Base-by-base conservation (phyloP, 2,888 invertebrate species). In the Hermaeophaga mercurialis region DNA sequence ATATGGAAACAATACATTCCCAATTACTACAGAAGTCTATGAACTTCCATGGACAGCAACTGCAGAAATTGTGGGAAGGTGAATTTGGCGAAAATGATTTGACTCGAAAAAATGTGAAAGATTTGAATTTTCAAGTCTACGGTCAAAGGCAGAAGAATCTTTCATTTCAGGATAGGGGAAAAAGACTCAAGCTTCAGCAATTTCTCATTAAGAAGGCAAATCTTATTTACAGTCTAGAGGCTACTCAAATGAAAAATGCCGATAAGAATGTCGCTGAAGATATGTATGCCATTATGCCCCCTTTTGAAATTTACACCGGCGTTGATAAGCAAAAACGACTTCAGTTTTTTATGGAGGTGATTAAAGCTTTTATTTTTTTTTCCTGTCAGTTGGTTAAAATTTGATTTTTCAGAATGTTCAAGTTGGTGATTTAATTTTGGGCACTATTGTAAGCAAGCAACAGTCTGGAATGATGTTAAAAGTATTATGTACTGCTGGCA, bases 1-100 rank as follows among this genome's bases (percentile, higher is more conserved):
- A 44, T 9, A 81, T 81, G 81, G 81, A 81, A 73, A 73, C 79
- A 46, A 74, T 84, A 74, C 82, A 82, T 73, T 67, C 79, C 60
- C 80, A 81, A 54, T 76, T 84, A 59, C 82, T 93, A 75, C 80
- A 86, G 73, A 87, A 87, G 72, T 84, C 89, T 59, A 80, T 93
- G 67, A 89, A 90, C 79, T 93, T 88, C 76, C 93, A 93, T 80
- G 93, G 93, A 1, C 90, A 90, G 71, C 91, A 91, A 71, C 80
- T 93, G 65, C 91, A 90, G 79, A 93, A 92, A 80, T 85, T 91
- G 68, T 92, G 92, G 91, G 92, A 92, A 74, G 85, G 87, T 19
- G 92, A 92, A 74, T 84, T 89, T 70, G 90, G 91, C 56, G 88
- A 89, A 70, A 86, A 85, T 49, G 90, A 91, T 73, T 79, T 92